Base-by-base conservation (phyloP, 2,797 vertebrate genomes). In the Hapalemur alaotrensis region DNA sequence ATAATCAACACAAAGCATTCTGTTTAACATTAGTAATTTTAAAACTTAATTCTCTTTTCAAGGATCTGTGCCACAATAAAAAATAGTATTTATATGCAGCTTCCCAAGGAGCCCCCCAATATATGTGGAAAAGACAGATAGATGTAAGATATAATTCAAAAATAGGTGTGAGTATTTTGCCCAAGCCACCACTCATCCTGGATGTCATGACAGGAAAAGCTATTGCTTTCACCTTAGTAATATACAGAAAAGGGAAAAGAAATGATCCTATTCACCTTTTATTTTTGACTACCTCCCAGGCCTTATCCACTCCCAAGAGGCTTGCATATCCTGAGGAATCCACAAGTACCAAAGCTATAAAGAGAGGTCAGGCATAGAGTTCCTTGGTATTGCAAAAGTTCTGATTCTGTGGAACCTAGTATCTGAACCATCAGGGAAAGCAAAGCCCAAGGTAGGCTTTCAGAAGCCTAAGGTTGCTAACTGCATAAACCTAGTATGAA, bases 61-160 rank as follows among this genome's bases (percentile, higher is more conserved):
- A 96, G 81, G 38, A 78, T 93, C 83, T 81, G 22, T 54, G 20
- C 23, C 61, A 97, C 63, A 97, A 75, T 89, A 69, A 94, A 95
- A 93, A 95, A 32, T 61, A 86, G 22, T 57, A 78, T 83, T 91
- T 75, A 69, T 57, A 95, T 52, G 38, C 18, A 93, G 48, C 20
- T 95, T 94, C 35, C 61, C 86, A 90, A 97, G 83, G 46, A 96
- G 76, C 8, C 65, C 38, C 59, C 17, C 38, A 94, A 88, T 90
- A 93, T 12, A 90, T 46, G 20, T n/a, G 17, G 75, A 46, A 81
- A 96, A 91, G 38, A 83, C 12, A 91, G 14, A 91, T 14, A 93
- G 14, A 91, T 12, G 28, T 18, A 89, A 81, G 63, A 89, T 28
- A n/a, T 20, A 91, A 76, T 67, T 89, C 23, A 92, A 87, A 94